Percentiles rank a stretch among this genome's conserved stretches.
Conservation (phyloP, 2,797 vertebrate genomes). For the Melanogrammus aeglefinus region DNA sequence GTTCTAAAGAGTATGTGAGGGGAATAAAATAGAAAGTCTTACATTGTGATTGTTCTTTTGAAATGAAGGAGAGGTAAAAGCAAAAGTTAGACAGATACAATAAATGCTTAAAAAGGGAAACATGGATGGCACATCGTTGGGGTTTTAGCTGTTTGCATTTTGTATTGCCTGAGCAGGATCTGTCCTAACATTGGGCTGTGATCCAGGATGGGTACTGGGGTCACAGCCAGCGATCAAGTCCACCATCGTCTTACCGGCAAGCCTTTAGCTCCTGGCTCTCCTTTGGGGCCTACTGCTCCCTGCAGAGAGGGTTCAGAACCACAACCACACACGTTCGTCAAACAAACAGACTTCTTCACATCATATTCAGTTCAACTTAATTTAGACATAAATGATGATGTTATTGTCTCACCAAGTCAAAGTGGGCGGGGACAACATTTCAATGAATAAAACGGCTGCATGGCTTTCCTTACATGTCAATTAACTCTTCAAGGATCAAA, state of each 20-base stretch:
- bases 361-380: neutral
- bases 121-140: constrained; percentile 16
- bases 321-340: too few relatives aligned
- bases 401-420: neutral
- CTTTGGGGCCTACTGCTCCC: constrained; percentile 85
- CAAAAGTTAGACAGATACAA: constrained; percentile 54
- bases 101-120: constrained; percentile 28
- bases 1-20: constrained; percentile 27
- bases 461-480: neutral
- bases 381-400: neutral
- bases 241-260: constrained; percentile 83
- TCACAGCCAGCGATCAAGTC: neutral
- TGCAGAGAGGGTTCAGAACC: constrained; percentile 59
- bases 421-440: neutral
- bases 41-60: constrained; percentile 71
- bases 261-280: constrained; percentile 88
- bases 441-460: neutral
- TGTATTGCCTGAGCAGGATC: constrained; percentile 10
- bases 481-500: neutral
- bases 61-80: constrained; percentile 61
- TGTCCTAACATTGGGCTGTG: neutral
- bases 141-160: neutral
- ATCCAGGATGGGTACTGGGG: neutral
- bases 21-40: constrained; percentile 59
- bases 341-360: neutral